phyloP scores from a whole-genome alignment of 2,888 invertebrate species.

The Folsomia manolachei region DNA sequence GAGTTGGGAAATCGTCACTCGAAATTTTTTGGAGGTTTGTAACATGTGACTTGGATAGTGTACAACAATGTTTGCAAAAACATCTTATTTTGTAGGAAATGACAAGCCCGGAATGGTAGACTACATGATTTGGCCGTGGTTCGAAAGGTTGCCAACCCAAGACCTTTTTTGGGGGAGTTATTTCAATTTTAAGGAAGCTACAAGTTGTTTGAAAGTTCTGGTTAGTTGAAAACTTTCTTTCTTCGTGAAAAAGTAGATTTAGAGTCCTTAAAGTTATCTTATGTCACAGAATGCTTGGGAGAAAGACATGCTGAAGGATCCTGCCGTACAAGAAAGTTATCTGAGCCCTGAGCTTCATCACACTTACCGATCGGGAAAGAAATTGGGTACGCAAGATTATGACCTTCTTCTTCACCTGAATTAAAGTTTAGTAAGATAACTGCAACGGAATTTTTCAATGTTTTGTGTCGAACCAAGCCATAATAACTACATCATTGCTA shows the following conservation, averaged over 20 bases:
- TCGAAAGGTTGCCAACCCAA: constrained; percentile 66
- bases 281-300: constrained; percentile 66
- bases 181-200: constrained; percentile 2
- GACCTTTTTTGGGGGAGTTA: constrained; percentile 55
- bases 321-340: constrained; percentile 67
- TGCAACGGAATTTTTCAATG: no score
- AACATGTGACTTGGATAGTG: neutral
- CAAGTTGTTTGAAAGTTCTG: neutral
- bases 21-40: constrained; percentile 54
- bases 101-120: constrained; percentile 72
- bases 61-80: neutral
- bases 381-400: constrained; percentile 61
- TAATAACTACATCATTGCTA: no score
- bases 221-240: no score
- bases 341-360: constrained; percentile 69
- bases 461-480: no score
- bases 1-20: constrained; percentile 54
- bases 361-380: constrained; percentile 64
- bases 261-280: constrained; percentile 15
- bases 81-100: constrained; percentile 55
- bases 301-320: constrained; percentile 66
- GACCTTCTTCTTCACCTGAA: constrained; percentile 38
- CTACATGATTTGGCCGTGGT: constrained; percentile 83
- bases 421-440: neutral
- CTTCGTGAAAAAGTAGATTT: no score